Percentiles rank a stretch among this genome's conserved stretches.
These are phyloP conservation scores for Zaprionus inermis DNA, from an alignment of 1,140 invertebrate genomes.

Conservation along the genomic window DNA sequence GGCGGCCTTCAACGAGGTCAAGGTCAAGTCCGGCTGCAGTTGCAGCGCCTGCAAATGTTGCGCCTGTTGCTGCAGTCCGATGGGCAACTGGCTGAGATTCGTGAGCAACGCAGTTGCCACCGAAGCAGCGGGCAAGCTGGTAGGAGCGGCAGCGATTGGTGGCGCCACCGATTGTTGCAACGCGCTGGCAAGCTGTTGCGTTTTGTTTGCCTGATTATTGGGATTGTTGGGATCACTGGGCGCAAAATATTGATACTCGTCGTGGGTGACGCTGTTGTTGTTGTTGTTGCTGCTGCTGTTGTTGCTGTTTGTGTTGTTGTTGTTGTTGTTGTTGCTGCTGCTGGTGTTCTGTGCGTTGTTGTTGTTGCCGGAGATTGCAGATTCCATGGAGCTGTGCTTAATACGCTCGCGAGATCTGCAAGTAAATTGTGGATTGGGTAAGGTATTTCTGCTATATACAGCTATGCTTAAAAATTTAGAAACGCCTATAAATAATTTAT, in stretches of 20 bases:
- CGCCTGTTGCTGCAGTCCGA: constrained; percentile 54
- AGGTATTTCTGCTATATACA: background rate
- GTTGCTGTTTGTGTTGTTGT: constrained; percentile 20
- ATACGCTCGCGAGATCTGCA: constrained; percentile 76
- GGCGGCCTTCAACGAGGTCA: constrained; percentile 45
- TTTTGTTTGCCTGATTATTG: constrained; percentile 63
- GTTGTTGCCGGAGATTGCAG: constrained; percentile 9
- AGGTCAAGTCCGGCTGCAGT: constrained; percentile 64
- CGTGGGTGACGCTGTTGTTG: constrained; percentile 61
- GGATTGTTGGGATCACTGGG: constrained; percentile 81
- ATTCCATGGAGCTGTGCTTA: constrained; percentile 43
- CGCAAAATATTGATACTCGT: constrained; percentile 82
- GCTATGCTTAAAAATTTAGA: background rate
- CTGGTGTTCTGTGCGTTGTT: constrained; percentile 20
- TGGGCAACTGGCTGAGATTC: constrained; percentile 54
- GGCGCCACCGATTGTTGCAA: background rate
- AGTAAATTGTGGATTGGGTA: background rate
- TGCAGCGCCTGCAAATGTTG: constrained; percentile 66
- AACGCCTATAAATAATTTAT: too few relatives aligned
- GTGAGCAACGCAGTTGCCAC: constrained; percentile 1
- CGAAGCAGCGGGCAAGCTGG: background rate
- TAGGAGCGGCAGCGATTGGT: background rate
- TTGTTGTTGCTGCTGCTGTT: constrained; percentile 51
- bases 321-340: constrained; percentile 8
- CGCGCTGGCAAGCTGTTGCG: background rate